Evolutionary conservation across 2,113 vertebrate species (phyloP).

Genomic region (Corapipo altera): DNA sequence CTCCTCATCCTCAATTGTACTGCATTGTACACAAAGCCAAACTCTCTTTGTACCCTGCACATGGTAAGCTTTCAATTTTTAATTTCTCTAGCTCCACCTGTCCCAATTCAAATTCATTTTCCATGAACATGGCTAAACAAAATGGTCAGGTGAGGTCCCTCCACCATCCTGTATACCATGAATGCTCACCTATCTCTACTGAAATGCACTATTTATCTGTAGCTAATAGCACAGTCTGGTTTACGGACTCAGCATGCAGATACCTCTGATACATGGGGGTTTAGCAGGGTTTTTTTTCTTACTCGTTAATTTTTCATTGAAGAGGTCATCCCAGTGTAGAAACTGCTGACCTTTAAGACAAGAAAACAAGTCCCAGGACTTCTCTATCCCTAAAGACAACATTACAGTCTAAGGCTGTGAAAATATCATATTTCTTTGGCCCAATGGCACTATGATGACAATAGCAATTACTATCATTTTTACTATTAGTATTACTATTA

Average conservation of each 20-base stretch:
- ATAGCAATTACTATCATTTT: not conserved
- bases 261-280: not conserved
- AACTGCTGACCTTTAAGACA: not conserved
- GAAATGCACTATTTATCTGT: not conserved
- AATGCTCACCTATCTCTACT: not conserved
- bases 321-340: not conserved
- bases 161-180: not conserved
- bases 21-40: not conserved
- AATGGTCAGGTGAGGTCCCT: not conserved
- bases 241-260: not conserved
- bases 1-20: not conserved
- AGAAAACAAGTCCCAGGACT: not conserved
- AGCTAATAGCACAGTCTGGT: not conserved
- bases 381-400: not conserved
- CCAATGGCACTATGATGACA: not conserved
- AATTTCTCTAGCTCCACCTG: not conserved
- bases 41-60: not conserved
- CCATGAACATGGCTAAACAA: not conserved
- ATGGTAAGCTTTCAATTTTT: not conserved
- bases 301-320: not conserved
- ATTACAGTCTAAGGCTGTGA: not conserved
- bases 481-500: not conserved
- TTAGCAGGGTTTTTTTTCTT: not conserved
- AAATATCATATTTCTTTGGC: not conserved
- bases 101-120: not conserved